phyloP scores from a whole-genome alignment of 2,888 invertebrate species.

The Drosophila nr. perissopoda region DNA sequence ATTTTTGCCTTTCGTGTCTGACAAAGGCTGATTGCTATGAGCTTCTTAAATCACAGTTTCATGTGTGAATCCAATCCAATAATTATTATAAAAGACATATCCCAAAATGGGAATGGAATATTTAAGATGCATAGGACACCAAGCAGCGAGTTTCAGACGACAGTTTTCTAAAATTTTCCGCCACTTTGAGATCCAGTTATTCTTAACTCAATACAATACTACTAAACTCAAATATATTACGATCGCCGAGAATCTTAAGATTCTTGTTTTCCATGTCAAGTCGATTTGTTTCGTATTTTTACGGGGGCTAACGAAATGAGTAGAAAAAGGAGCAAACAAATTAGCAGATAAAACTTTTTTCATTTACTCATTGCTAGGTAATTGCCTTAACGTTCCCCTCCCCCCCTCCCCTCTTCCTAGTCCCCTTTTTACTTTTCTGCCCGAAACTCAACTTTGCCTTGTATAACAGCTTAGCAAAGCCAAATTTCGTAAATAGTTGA shows the following conservation, averaged over 20 bases:
- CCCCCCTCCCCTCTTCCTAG: no score
- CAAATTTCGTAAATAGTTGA: neutral
- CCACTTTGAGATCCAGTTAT: neutral
- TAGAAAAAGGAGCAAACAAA: neutral
- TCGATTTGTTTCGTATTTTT: neutral
- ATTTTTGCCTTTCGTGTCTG: neutral
- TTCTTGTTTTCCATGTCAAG: neutral
- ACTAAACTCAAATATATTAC: neutral
- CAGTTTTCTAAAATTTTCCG: neutral
- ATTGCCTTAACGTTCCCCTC: neutral
- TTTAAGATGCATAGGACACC: neutral
- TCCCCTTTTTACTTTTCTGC: neutral
- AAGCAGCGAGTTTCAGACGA: neutral
- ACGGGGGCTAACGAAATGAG: neutral
- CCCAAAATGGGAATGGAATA: neutral
- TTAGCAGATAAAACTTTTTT: neutral
- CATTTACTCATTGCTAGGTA: neutral
- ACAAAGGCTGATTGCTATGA: slow-evolving; percentile 40
- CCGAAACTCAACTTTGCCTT: neutral
- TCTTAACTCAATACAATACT: neutral
- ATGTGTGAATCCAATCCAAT: neutral
- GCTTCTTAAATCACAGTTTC: neutral
- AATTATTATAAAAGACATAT: neutral
- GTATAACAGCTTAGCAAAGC: neutral
- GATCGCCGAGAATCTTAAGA: neutral